These are phyloP conservation scores for Thumatha senex DNA, from an alignment of 2,888 invertebrate genomes.

Conservation along the genomic window DNA sequence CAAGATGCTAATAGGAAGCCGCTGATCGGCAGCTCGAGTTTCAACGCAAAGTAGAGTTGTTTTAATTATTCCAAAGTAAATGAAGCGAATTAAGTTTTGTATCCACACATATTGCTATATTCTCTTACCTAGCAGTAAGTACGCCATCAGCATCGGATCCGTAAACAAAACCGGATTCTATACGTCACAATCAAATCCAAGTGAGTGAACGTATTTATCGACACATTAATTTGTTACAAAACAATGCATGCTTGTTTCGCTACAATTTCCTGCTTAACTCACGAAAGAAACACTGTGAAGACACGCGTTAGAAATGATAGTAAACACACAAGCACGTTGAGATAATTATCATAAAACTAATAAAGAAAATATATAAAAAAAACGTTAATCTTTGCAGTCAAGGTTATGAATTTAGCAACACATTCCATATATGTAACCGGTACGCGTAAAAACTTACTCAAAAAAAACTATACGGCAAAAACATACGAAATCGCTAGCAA, in stretches of 20 bases:
- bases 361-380: conserved; percentile 49
- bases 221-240: conserved; percentile 48
- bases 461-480: conserved; percentile 56
- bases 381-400: conserved; percentile 51
- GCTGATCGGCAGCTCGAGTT: conserved; percentile 1
- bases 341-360: conserved; percentile 56
- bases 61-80: too few relatives aligned
- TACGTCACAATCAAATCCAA: conserved; percentile 66
- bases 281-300: conserved; percentile 46
- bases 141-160: conserved; percentile 58
- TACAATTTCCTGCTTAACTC: conserved; percentile 58
- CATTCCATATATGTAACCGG: conserved; percentile 61
- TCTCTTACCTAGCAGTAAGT: conserved; percentile 73
- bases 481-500: conserved; percentile 40
- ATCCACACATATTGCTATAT: conserved; percentile 22
- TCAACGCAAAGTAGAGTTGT: too few relatives aligned
- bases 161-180: conserved; percentile 72
- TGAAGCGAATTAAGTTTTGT: too few relatives aligned
- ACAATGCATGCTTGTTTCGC: conserved; percentile 46
- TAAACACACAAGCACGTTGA: conserved; percentile 51
- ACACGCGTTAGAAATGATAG: conserved; percentile 44
- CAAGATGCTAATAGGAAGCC: conserved; percentile 25
- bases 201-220: conserved; percentile 55
- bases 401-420: conserved; percentile 73
- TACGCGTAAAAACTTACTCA: conserved; percentile 50